A percentile compares a stretch with the other conserved stretches of the same genome.
Evolutionary conservation across 2,113 vertebrate genomes (phyloP).

Genomic region (Scatophagus argus): DNA sequence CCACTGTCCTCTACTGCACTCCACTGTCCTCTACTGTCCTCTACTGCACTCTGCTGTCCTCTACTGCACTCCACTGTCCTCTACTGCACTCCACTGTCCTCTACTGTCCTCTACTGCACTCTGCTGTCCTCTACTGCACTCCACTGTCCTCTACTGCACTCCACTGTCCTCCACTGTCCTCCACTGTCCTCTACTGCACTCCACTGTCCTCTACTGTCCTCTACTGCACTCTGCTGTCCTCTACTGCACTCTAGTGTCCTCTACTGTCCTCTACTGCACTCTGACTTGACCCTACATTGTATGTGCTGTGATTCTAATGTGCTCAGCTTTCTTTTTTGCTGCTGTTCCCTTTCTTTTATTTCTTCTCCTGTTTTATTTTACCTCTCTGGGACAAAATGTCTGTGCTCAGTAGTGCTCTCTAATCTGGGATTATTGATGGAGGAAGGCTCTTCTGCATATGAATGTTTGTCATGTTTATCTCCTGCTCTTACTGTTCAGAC

Average conservation of each 20-base stretch:
- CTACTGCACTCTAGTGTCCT: background rate
- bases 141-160: background rate
- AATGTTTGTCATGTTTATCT: background rate
- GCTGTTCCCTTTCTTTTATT: background rate
- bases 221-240: background rate
- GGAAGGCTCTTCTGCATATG: background rate
- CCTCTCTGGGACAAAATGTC: background rate
- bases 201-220: background rate
- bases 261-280: background rate
- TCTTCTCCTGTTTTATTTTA: too few species aligned
- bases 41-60: background rate
- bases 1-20: background rate
- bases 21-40: background rate
- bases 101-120: background rate
- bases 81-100: conserved; percentile 28
- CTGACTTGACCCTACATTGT: background rate
- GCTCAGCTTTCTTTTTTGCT: background rate
- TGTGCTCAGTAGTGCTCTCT: background rate
- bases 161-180: conserved; percentile 67
- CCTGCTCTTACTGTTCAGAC: background rate
- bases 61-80: background rate
- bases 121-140: background rate
- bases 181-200: conserved; percentile 72
- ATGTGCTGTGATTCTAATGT: background rate
- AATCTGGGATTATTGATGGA: background rate